Percentiles rank a stretch among this genome's conserved stretches.
Evolutionary conservation across 1,140 invertebrate genomes (phyloP).

Genomic region (Halotydeus destructor): DNA sequence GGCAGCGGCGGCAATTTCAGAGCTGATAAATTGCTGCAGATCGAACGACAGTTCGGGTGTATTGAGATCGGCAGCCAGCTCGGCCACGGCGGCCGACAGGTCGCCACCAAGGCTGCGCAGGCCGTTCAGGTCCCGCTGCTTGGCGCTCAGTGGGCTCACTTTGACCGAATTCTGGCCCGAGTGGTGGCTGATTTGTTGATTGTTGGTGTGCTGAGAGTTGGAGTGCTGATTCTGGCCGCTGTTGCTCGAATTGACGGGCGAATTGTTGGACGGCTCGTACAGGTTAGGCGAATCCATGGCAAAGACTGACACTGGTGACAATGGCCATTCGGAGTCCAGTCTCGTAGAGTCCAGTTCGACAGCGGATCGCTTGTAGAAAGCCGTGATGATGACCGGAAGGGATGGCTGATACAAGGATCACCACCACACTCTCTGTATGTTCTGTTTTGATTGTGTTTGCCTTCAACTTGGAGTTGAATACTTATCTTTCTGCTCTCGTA

Average conservation of each 20-base stretch:
- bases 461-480: too few relatives aligned
- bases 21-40: slow-evolving; percentile 17
- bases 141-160: neutral
- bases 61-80: slow-evolving; percentile 15
- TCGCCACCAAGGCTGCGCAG: slow-evolving; percentile 1
- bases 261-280: slow-evolving; percentile 7
- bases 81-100: too few relatives aligned
- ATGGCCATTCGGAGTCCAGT: slow-evolving; percentile 11
- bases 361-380: slow-evolving; percentile 12
- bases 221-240: neutral
- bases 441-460: too few relatives aligned
- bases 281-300: slow-evolving; percentile 10
- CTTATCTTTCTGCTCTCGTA: too few relatives aligned
- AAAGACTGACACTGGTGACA: slow-evolving; percentile 9
- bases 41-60: slow-evolving; percentile 17
- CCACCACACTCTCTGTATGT: too few relatives aligned
- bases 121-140: neutral
- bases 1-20: slow-evolving; percentile 10
- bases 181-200: neutral
- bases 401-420: too few relatives aligned
- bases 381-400: slow-evolving; percentile 12
- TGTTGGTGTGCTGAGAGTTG: neutral
- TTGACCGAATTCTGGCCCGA: neutral
- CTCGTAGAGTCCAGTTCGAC: slow-evolving; percentile 7
- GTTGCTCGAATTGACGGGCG: neutral